Evolutionary conservation across 1,140 invertebrate genomes (phyloP), one percentile per base, ranked within the genome.

Genomic region (Anadara kagoshimensis): DNA sequence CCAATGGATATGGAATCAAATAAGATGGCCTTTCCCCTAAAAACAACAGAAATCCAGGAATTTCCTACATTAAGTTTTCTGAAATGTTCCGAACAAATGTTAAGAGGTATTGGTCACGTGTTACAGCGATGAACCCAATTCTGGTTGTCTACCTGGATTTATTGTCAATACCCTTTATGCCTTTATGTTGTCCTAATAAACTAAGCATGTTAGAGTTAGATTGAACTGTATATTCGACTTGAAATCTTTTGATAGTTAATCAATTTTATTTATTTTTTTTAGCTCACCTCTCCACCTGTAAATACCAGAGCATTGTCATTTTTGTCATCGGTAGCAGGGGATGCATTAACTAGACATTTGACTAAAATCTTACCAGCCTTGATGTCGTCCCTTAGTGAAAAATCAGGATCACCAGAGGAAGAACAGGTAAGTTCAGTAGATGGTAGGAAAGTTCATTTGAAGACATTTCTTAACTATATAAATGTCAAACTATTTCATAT

Each of bases 291-390:
- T 26, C 93, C 94, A 20, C 92, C 92, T 18, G 94, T 96, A 10
- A 98, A 99, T 89, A 97, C 96, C 3, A 95, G 96, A 90, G 97
- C 97, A 5, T 89, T 99, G 20, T 96, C 96, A 5, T 94, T 97
- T 80, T 90, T 98, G 59, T 95, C 96, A 5, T 95, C 96, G 26
- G 97, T 98, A 8, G 96, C 97, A 75, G 96, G 94, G 41, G 96
- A 98, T 84, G 94, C 96, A 29, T 90, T 99, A n/a, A 96, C 95
- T 2, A 94, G 94, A 85, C 97, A 98, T 88, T 90, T 99, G 69
- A 92, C 93, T 69, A 96, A 95, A 88, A 97, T 99, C 78, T 89
- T 99, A 63, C 96, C 96, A 14, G 96, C 97, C 22, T 90, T 99
- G 57, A 91, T 98, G 69, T 92, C 93, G 1, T 94, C 96, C 14